These are phyloP conservation scores for Tetheella fluctuosa DNA, from an alignment of 2,888 invertebrate species.

Conservation along the genomic window DNA sequence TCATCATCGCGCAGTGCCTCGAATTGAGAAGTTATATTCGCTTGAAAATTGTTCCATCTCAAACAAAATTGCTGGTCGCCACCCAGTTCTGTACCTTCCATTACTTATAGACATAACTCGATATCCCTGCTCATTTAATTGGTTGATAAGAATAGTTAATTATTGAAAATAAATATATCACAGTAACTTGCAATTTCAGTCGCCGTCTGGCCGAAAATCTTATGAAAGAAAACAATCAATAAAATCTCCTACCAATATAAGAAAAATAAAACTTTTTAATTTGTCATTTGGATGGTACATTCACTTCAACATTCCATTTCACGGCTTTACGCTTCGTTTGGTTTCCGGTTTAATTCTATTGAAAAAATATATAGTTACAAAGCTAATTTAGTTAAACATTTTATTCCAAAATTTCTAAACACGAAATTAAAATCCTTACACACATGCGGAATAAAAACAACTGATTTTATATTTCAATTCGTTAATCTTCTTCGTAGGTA, in stretches of 20 bases:
- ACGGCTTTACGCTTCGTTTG: conserved; percentile 39
- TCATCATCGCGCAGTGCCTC: conserved; percentile 93
- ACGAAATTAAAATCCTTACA: no score
- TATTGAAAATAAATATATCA: conserved; percentile 84
- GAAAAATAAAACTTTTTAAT: conserved; percentile 85
- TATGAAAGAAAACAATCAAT: conserved; percentile 85
- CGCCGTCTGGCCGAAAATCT: conserved; percentile 85
- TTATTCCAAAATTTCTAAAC: no score
- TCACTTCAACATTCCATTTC: conserved; percentile 80
- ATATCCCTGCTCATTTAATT: conserved; percentile 85
- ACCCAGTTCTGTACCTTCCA: conserved; percentile 85
- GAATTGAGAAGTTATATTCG: conserved; percentile 94
- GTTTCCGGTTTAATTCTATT: conserved; percentile 45
- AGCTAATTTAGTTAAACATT: no score
- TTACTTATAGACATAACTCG: conserved; percentile 85
- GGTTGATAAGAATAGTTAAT: conserved; percentile 83
- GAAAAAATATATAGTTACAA: background rate
- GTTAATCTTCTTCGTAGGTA: no score
- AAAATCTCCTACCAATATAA: conserved; percentile 85
- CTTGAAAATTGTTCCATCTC: conserved; percentile 95
- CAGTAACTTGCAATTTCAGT: conserved; percentile 84
- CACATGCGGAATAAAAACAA: no score
- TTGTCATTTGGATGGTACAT: conserved; percentile 84
- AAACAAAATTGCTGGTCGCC: conserved; percentile 94
- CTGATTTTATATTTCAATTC: no score